These are phyloP conservation scores for Chaenodraco wilsoni DNA, from an alignment of 2,797 vertebrate species.

Conservation along the genomic window DNA sequence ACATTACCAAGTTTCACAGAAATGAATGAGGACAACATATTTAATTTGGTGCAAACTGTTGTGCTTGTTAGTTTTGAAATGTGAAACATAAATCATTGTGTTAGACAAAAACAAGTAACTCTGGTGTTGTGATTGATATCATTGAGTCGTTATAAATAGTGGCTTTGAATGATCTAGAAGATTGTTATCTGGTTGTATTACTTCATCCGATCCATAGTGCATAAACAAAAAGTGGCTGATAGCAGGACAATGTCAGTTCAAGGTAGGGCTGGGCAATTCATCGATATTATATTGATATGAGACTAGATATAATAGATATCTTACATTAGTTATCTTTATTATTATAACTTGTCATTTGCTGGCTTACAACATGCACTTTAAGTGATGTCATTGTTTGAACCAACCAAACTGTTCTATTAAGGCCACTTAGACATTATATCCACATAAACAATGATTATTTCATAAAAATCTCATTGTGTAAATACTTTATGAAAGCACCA, in stretches of 20 bases:
- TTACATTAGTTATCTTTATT: no score
- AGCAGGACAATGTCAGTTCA: slow-evolving; percentile 36
- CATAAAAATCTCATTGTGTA: no score
- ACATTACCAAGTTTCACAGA: slow-evolving; percentile 15
- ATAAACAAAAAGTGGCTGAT: slow-evolving; percentile 61
- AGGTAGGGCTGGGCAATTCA: no score
- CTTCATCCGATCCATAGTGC: slow-evolving; percentile 35
- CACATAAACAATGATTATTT: no score
- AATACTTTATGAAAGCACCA: no score
- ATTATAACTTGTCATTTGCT: no score
- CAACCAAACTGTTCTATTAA: no score
- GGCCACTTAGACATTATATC: no score
- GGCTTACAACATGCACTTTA: no score
- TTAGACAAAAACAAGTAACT: slow-evolving; percentile 9
- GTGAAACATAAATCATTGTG: slow-evolving; percentile 2
- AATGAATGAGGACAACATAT: slow-evolving; percentile 1
- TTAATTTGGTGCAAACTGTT: background rate
- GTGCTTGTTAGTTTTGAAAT: slow-evolving; percentile 32
- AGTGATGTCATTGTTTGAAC: no score
- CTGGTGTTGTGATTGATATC: slow-evolving; percentile 6
- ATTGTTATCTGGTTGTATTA: slow-evolving; percentile 11
- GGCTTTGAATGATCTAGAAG: slow-evolving; percentile 46
- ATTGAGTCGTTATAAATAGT: slow-evolving; percentile 50
- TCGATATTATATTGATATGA: no score
- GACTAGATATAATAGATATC: no score